Evolutionary conservation across 92 coral and sea anemone genomes (phyloP).

Genomic region (Meandrina meandrites): DNA sequence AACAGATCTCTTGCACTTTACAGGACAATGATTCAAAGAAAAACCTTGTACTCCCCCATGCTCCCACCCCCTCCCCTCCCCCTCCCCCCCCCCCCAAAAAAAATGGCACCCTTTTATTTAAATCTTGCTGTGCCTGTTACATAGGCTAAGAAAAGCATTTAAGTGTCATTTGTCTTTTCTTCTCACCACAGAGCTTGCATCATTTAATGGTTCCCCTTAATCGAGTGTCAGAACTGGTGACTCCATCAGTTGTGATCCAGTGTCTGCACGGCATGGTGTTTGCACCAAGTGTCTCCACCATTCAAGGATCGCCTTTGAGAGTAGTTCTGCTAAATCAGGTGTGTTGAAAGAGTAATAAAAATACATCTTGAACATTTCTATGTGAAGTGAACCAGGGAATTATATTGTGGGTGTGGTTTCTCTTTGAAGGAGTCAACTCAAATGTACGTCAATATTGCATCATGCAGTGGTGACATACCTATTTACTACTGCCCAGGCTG

Average conservation of each 20-base stretch:
- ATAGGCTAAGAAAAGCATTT: no score
- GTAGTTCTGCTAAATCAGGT: conserved; percentile 72
- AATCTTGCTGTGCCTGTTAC: no score
- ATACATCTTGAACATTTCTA: neutral
- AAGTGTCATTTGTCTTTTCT: neutral
- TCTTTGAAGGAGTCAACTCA: neutral
- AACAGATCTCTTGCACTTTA: neutral
- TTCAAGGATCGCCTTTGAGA: conserved; percentile 53
- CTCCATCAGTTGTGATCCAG: conserved; percentile 50
- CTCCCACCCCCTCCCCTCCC: neutral
- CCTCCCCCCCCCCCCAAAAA: neutral
- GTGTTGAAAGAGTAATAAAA: neutral
- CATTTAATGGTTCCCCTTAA: conserved; percentile 62
- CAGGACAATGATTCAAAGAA: neutral
- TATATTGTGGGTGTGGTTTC: neutral
- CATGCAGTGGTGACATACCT: no score
- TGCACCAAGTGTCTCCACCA: conserved; percentile 29
- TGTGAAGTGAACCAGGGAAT: neutral
- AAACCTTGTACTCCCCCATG: neutral
- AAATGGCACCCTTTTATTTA: neutral
- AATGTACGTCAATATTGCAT: no score
- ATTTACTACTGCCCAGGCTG: neutral
- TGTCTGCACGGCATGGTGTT: conserved; percentile 57
- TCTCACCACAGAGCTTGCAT: conserved; percentile 46
- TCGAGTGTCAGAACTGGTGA: conserved; percentile 61